Conservation (phyloP, 2,888 invertebrate species). For the Mamestra brassicae region DNA sequence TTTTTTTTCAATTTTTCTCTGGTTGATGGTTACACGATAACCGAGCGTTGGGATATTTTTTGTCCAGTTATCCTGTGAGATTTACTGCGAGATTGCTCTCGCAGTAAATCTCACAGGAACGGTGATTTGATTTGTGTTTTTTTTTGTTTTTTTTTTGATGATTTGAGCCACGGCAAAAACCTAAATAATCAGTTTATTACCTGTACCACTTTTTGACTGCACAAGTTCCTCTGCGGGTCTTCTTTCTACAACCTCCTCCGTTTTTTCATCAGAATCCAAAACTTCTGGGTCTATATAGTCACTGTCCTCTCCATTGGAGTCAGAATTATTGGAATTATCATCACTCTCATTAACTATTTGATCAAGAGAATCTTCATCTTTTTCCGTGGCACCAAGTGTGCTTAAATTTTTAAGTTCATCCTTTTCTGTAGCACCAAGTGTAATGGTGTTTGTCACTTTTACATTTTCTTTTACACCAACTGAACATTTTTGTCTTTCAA, state of each 20-base stretch:
- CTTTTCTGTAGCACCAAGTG: neutral
- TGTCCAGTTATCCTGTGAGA: no score
- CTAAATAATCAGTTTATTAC: conserved; percentile 13
- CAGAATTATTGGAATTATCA: neutral
- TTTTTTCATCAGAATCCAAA: neutral
- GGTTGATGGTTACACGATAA: no score
- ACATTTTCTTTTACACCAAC: neutral
- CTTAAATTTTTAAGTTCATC: neutral
- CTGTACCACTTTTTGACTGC: conserved; percentile 4
- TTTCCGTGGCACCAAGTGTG: neutral
- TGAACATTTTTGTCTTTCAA: neutral
- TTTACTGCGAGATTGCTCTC: no score
- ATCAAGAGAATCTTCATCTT: neutral
- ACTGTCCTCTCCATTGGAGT: neutral
- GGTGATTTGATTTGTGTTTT: no score
- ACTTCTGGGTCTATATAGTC: neutral
- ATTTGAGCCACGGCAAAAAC: neutral
- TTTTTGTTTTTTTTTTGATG: no score
- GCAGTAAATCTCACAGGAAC: no score
- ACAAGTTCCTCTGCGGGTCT: neutral
- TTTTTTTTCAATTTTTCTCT: no score
- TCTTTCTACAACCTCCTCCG: neutral
- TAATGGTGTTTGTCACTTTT: neutral
- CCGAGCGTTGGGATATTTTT: no score
- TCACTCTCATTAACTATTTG: neutral